Evolutionary conservation across 2,797 vertebrate species (phyloP), one percentile per base, ranked within the genome.

Genomic region (Odontamblyopus rebecca): DNA sequence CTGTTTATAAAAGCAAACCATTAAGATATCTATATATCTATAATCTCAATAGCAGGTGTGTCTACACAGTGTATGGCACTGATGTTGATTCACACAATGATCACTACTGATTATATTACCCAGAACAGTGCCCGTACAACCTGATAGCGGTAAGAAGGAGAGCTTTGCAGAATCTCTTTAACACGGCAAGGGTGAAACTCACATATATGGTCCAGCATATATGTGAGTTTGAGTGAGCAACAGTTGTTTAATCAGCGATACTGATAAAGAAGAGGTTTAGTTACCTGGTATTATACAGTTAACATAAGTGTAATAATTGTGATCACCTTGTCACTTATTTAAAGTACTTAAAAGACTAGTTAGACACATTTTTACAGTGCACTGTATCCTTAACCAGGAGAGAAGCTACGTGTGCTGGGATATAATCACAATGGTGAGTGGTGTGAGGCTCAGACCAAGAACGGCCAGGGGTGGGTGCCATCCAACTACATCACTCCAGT

Each of bases 401-500:
- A 99, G 91, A 99, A 99, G 92, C 93, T 99, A 23, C 93, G 97
- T 67, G 98, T 99, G 80, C 91, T 99, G 83, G 97, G 98, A 88
- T 99, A 99, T 89, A 99, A 99, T 91, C 98, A 99, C 94, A 99
- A 98, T 79, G 97, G 98, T 0, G 98, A 99, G 79, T 99, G 98
- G 98, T 98, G 98, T 32, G 98, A 99, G 83, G 98, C 99, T 74
- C 95, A 97, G 69, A 98, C 98, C 0, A 99, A 98, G 92, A 99
- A 98, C 0, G 98, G 98, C 77, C 98, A 99, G 88, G 98, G 98
- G 54, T 99, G 98, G 98, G 98, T 99, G 29, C 98, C 98, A 0
- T 99, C 97, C 90, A 99, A 99, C 93, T 99, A 99, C 89, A 99
- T 99, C 93, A 99, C 98, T 0, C 98, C 98, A 0, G 98, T 99